Evolutionary conservation across 2,113 vertebrate genomes (phyloP).

Genomic region (Leucopsar rothschildi): DNA sequence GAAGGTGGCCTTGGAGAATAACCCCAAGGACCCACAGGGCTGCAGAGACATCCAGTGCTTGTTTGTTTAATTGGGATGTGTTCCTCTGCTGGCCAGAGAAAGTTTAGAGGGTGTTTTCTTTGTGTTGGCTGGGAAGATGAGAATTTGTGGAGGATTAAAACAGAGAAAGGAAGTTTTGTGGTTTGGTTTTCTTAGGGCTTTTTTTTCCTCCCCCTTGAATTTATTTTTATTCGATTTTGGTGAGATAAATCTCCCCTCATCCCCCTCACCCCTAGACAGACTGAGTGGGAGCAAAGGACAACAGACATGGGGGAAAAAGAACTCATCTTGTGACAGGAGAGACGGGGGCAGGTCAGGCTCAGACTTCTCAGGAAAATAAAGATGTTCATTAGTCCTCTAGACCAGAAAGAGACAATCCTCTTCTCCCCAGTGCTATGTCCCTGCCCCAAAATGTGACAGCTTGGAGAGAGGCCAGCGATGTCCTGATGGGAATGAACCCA

Average conservation of each 20-base stretch:
- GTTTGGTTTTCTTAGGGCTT: neutral
- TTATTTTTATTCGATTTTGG: constrained; percentile 2
- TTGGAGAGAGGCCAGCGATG: neutral
- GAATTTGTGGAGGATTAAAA: neutral
- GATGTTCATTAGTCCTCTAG: neutral
- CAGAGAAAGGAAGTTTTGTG: neutral
- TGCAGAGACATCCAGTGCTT: neutral
- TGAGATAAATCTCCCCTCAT: neutral
- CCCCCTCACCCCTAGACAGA: neutral
- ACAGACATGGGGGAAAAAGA: neutral
- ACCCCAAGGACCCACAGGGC: fast-evolving
- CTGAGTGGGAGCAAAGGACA: neutral
- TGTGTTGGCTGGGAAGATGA: neutral
- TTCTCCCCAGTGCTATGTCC: fast-evolving
- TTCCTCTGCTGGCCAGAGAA: neutral
- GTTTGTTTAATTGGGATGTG: neutral
- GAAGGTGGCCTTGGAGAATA: neutral
- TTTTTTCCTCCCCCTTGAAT: neutral
- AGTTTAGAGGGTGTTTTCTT: neutral
- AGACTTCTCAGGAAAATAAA: neutral
- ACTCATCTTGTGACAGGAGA: neutral
- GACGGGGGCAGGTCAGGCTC: neutral
- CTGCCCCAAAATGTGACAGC: neutral
- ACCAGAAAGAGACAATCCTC: neutral
- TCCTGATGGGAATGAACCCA: neutral